These are phyloP conservation scores for Propithecus perrieri DNA, from an alignment of 2,797 vertebrate genomes.

Conservation along the genomic window DNA sequence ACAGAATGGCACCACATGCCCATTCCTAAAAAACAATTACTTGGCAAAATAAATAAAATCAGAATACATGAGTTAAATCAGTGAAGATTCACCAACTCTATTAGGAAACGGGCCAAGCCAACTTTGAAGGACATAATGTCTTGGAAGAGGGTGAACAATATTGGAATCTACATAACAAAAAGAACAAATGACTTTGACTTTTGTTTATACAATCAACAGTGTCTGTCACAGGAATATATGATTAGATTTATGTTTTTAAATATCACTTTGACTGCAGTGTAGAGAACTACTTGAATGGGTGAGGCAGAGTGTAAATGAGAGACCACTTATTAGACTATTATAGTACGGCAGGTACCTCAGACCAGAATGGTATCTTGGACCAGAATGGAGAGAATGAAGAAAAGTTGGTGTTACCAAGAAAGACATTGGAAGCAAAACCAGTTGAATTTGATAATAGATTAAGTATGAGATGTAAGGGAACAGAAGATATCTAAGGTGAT, in stretches of 20 bases:
- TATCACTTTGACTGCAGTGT: not conserved
- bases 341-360: not conserved
- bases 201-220: not conserved
- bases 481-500: not conserved
- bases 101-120: not conserved
- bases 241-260: constrained; percentile 11
- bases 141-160: not conserved
- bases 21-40: not conserved
- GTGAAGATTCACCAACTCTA: not conserved
- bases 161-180: not conserved
- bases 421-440: not conserved
- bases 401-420: not conserved
- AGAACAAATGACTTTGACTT: not conserved
- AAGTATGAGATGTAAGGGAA: not conserved
- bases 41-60: not conserved
- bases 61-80: not conserved
- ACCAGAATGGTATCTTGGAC: not conserved
- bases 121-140: not conserved
- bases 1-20: not conserved
- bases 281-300: not conserved
- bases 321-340: not conserved
- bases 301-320: not conserved
- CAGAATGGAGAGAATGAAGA: not conserved
- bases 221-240: not conserved
- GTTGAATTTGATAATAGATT: not conserved